Conservation (phyloP, 2,797 vertebrate species). For the Platalea minor region DNA sequence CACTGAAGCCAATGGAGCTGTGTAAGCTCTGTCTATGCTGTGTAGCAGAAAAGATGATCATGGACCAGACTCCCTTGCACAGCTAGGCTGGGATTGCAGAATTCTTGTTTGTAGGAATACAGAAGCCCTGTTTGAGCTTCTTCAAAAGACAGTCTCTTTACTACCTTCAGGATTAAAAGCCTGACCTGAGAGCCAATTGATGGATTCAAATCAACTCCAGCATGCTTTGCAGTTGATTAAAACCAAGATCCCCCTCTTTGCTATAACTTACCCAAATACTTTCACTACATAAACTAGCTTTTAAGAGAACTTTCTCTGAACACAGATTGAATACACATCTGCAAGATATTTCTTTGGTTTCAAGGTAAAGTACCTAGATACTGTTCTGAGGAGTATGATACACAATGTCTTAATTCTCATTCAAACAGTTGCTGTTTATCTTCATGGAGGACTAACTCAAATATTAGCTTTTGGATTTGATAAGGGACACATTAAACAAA, state of each 20-base stretch:
- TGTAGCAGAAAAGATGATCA: rapidly evolving
- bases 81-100: neutral
- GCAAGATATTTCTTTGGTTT: neutral
- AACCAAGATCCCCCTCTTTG: neutral
- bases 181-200: neutral
- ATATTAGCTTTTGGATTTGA: conserved; percentile 46
- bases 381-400: neutral
- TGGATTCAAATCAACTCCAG: neutral
- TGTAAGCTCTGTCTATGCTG: neutral
- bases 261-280: neutral
- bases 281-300: neutral
- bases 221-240: neutral
- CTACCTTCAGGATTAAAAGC: neutral
- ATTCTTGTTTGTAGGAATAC: neutral
- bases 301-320: neutral
- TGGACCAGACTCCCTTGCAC: neutral
- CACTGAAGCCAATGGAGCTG: neutral
- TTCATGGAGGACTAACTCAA: conserved; percentile 13
- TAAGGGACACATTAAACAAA: conserved; percentile 47
- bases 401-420: conserved; percentile 32
- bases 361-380: neutral
- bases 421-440: conserved; percentile 31
- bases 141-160: neutral
- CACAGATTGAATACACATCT: neutral
- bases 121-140: neutral